A percentile compares a stretch with the other conserved stretches of the same genome.
Evolutionary conservation across 1,140 invertebrate genomes (phyloP).

Genomic region (Dendrolimus kikuchii): DNA sequence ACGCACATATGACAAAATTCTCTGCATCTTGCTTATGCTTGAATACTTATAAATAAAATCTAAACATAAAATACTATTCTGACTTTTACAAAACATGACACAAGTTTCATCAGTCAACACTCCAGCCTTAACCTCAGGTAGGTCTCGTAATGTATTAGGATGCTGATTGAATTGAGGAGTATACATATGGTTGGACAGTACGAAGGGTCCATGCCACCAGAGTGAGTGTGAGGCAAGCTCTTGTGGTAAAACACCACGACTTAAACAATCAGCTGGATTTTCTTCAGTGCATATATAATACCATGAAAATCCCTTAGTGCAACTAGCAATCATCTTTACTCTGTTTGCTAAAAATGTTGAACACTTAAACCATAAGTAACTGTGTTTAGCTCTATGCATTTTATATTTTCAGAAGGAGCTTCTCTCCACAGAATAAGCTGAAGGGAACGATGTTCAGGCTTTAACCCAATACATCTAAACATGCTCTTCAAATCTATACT

Average conservation of each 20-base stretch:
- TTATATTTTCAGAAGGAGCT: too few relatives aligned
- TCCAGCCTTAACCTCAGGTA: background rate
- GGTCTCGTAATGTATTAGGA: background rate
- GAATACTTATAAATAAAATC: conserved; percentile 2
- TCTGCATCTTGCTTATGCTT: conserved; percentile 2
- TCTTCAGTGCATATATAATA: too few relatives aligned
- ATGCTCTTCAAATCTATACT: too few relatives aligned
- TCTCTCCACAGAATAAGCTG: too few relatives aligned
- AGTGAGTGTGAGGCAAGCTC: background rate
- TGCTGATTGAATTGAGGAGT: background rate
- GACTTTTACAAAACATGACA: conserved; percentile 3
- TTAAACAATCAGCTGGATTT: background rate
- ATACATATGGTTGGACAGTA: background rate
- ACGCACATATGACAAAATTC: conserved; percentile 1
- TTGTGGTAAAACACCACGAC: background rate
- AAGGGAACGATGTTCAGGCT: too few relatives aligned
- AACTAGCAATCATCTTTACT: too few relatives aligned
- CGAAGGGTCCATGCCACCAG: background rate
- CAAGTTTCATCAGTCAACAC: background rate
- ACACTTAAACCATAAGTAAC: too few relatives aligned
- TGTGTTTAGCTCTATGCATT: too few relatives aligned
- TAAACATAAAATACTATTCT: background rate
- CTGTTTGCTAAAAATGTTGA: conserved; percentile 3
- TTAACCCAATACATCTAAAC: too few relatives aligned
- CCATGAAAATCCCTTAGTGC: too few relatives aligned